Conservation (phyloP, 2,888 invertebrate species). For the Nezara viridula region DNA sequence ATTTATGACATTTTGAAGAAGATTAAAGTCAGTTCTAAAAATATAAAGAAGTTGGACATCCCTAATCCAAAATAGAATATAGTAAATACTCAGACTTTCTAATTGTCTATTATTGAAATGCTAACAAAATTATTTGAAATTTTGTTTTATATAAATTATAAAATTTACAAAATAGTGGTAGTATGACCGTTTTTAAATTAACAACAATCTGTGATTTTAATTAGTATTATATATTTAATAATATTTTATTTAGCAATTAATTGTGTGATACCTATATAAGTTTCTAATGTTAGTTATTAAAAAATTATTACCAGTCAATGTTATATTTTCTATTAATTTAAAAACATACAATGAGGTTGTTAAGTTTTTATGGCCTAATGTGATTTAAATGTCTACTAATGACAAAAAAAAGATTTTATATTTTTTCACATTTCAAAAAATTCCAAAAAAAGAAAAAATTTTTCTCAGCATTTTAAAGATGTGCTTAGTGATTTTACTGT, state of each 20-base stretch:
- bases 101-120: not conserved
- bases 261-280: not conserved
- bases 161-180: not conserved
- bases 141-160: too few relatives aligned
- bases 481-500: not conserved
- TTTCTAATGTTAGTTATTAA: not conserved
- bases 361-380: slow-evolving; percentile 46
- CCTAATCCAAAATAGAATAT: not conserved
- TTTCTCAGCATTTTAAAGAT: not conserved
- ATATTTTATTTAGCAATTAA: not conserved
- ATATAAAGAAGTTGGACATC: not conserved
- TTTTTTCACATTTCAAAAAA: slow-evolving; percentile 28
- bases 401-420: slow-evolving; percentile 17
- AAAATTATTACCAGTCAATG: not conserved
- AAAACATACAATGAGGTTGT: slow-evolving; percentile 16
- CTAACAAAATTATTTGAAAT: not conserved
- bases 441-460: not conserved
- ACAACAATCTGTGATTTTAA: slow-evolving; percentile 8
- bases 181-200: not conserved
- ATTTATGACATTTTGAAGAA: not conserved
- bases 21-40: not conserved
- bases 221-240: slow-evolving; percentile 2
- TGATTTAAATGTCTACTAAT: slow-evolving; percentile 41
- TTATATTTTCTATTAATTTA: not conserved
- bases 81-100: not conserved